Base-by-base conservation (phyloP, 2,797 vertebrate species). In the Typhlichthys eigenmanni region DNA sequence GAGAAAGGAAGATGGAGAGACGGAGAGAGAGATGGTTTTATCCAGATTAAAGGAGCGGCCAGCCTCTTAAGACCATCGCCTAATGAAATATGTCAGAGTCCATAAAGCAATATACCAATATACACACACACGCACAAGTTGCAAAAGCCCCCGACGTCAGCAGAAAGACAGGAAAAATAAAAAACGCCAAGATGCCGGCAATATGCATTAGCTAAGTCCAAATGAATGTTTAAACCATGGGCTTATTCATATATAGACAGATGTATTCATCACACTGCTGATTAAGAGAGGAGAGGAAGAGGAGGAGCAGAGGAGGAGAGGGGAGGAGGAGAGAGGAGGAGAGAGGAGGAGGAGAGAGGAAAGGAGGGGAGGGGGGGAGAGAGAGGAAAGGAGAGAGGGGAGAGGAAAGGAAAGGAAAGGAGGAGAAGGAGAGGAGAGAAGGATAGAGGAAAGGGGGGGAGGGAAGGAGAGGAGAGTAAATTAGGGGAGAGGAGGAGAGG, bases 41-140 rank as follows among this genome's bases (percentile, higher is more conserved):
- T 91, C 83, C 92, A 94, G 93, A 95, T 95, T 96, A 95, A 95
- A 96, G 92, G 85, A 92, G 85, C 88, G 71, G 92, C 85, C 75
- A 90, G 91, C 91, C 92, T 93, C 93, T 94, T 93, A 93, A 94
- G 93, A 92, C 94, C 95, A 96, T 95, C 96, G 85, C 81, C 90
- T 98, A 97, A 98, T 98, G 95, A 98, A 93, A 96, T 95, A 95
- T 95, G 94, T 96, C 95, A 95, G 92, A 93, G 92, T 93, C 90
- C 90, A 92, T 94, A 95, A 96, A 96, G 53, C 19, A 55, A 12
- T 6, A 13, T 92, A 90, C 88, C 92, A 89, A 92, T 90, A 92
- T 87, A 88, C 69, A 67, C 69, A 51, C 16, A 17, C 66, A 52
- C 13, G n/a, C 29, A 7, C 57, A 24, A 46, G 66, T 71, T 57